Evolutionary conservation across 2,113 vertebrate species (phyloP), one percentile per base, ranked within the genome.

Genomic region (Podarcis muralis): DNA sequence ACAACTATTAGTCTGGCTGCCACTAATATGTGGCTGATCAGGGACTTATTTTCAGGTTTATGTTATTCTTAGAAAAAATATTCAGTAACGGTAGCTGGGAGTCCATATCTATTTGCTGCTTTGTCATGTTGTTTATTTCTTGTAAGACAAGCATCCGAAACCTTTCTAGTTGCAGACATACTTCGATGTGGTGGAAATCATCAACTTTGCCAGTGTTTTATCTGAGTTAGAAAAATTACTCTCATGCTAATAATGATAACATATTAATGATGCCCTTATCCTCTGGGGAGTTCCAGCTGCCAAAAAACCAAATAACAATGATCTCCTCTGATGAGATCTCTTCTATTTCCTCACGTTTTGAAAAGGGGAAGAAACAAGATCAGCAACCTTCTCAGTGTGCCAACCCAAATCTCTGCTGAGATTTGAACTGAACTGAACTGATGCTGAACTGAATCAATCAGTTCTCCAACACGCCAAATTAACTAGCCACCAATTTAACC

Each of bases 401-500:
- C 84, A 32, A 65, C 1, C 48, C 53, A 74, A 77, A 87, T 37
- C 48, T 88, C n/a, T 1, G 1, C 81, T 53, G 74, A 40, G 35
- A n/a, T n/a, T n/a, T n/a, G n/a, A n/a, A n/a, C n/a, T n/a, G n/a
- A n/a, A n/a, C n/a, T n/a, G n/a, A n/a, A n/a, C n/a, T n/a, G n/a
- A n/a, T n/a, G n/a, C n/a, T n/a, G n/a, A n/a, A n/a, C n/a, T n/a
- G n/a, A 91, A 48, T 0, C 16, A 4, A 71, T 0, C 0, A 71
- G 81, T 69, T 86, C 78, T 86, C 74, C 25, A 62, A 57, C 11
- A 0, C 22, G 12, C 0, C 82, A 23, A 89, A 93, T 80, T 27
- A 43, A 87, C 40, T 85, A 77, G 88, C 68, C 35, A 83, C 89
- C 48, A 84, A n/a, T 48, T 20, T n/a, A 35, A 88, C 37, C 13